These are phyloP conservation scores for Cephus pygmeus DNA, from an alignment of 2,888 invertebrate species.

Conservation along the genomic window DNA sequence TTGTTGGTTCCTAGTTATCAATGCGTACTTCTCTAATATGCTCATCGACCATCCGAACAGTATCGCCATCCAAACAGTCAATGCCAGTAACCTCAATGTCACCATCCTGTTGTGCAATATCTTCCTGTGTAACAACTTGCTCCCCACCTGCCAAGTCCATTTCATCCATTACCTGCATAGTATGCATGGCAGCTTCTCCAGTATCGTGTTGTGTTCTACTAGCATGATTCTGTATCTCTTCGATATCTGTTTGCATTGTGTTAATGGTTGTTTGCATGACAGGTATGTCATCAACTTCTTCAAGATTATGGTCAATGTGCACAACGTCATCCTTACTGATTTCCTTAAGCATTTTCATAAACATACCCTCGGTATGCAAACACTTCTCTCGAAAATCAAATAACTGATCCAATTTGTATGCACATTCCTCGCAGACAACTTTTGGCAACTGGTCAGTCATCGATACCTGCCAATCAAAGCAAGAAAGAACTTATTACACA, in stretches of 20 bases:
- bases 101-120: constrained; percentile 49
- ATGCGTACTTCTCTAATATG: constrained; percentile 49
- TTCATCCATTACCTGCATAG: constrained; percentile 58
- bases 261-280: constrained; percentile 14
- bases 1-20: background rate
- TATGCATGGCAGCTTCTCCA: constrained; percentile 41
- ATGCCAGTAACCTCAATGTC: constrained; percentile 56
- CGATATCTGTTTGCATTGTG: constrained; percentile 43
- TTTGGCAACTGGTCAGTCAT: constrained; percentile 71
- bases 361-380: constrained; percentile 68
- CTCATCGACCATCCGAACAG: constrained; percentile 58
- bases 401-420: constrained; percentile 70
- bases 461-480: constrained; percentile 64
- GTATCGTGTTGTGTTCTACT: constrained; percentile 26
- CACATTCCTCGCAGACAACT: constrained; percentile 71
- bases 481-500: background rate
- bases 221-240: constrained; percentile 42
- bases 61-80: constrained; percentile 58
- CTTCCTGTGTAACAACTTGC: constrained; percentile 57
- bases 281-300: constrained; percentile 41
- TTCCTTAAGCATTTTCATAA: constrained; percentile 64
- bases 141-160: constrained; percentile 56
- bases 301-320: constrained; percentile 42
- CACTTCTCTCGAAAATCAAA: constrained; percentile 71
- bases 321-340: constrained; percentile 49